Evolutionary conservation across 2,888 invertebrate genomes (phyloP), one percentile per base, ranked within the genome.

Genomic region (Sminthurides aquaticus): DNA sequence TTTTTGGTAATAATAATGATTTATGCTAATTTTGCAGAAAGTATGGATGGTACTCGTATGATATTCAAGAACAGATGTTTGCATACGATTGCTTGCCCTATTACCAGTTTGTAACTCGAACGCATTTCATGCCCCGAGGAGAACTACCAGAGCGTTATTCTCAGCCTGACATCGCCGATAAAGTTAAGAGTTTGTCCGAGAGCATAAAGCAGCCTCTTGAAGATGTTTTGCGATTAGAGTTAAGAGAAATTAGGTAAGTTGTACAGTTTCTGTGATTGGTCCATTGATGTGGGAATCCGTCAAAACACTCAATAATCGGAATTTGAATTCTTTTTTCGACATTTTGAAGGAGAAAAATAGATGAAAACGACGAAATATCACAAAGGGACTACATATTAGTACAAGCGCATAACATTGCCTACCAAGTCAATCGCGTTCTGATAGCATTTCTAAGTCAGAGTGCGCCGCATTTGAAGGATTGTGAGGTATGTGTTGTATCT

Each of bases 31-130:
- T 15, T 60, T 59, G 5, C 58, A 83, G 84, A 58, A 91, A 87
- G 77, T 92, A 89, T 77, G 91, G 92, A 1, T 91, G 85, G 81
- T 84, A 83, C 75, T 83, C 84, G 65, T 78, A 85, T 1, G 79
- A 84, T 75, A 76, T 91, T 2, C 78, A 80, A 1, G 89, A 90
- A 76, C 79, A 83, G 57, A 72, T 72, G 18, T 76, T 83, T 64
- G 86, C 86, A 0, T 91, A 89, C 75, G 85, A 89, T 78, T 83
- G 84, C 56, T 78, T 91, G 76, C 82, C 85, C 0, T 80, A 88
- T 62, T 82, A 86, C 49, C 88, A 91, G 76, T 86, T 86, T 77
- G 83, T 87, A 64, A 95, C 95, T 3, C 85, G 87, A 78, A 93
- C 90, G 2, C 84, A 88, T 76, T 80, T 90, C 34, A 82, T 86